A percentile compares a stretch with the other conserved stretches of the same genome.
These are phyloP conservation scores for Xiphophorus couchianus DNA, from an alignment of 2,113 vertebrate genomes.

Conservation along the genomic window DNA sequence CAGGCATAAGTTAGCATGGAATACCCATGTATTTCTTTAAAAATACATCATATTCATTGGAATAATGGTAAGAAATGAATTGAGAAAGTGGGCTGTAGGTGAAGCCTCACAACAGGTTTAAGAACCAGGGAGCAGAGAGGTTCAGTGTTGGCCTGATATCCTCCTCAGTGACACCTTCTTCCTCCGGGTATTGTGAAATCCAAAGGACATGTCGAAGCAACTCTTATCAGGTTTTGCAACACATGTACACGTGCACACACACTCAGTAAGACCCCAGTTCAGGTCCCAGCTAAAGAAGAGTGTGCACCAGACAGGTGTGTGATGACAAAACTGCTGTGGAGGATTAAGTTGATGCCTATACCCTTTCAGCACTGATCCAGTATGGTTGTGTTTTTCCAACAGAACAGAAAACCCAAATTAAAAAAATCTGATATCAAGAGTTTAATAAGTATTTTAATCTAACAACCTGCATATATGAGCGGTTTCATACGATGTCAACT, in stretches of 20 bases:
- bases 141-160: constrained; percentile 55
- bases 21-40: background rate
- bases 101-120: constrained; percentile 26
- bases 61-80: constrained; percentile 3
- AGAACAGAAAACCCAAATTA: background rate
- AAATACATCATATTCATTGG: background rate
- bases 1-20: background rate
- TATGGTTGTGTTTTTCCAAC: constrained; percentile 1
- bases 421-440: background rate
- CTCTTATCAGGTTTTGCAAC: constrained; percentile 59
- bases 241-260: constrained; percentile 8
- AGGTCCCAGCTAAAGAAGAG: constrained; percentile 10
- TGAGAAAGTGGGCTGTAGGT: background rate
- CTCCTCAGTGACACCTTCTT: constrained; percentile 64
- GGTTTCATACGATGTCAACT: constrained; percentile 39
- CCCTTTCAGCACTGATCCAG: constrained; percentile 23
- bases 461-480: constrained; percentile 26
- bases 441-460: background rate
- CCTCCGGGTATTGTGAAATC: constrained; percentile 63
- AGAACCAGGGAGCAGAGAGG: constrained; percentile 49
- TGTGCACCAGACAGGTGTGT: constrained; percentile 8
- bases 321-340: constrained; percentile 26
- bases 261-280: constrained; percentile 6
- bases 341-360: constrained; percentile 34
- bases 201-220: constrained; percentile 68